Conservation (phyloP, 92 coral and sea anemone genomes). For the Metridium senile region DNA sequence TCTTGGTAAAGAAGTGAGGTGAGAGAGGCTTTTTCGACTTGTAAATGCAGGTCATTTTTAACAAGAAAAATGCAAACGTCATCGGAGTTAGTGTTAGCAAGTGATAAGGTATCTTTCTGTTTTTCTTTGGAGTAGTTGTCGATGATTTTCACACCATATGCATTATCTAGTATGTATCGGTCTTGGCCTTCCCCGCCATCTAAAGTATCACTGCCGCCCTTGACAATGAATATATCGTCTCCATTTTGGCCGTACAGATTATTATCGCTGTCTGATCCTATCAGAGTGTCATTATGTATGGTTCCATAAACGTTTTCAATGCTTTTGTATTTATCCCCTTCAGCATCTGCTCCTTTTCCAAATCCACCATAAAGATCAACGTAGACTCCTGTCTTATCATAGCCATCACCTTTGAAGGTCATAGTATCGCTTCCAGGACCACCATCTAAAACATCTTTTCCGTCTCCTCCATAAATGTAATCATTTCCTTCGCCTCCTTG, state of each 20-base stretch:
- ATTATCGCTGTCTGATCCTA: constrained; percentile 51
- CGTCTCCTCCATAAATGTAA: constrained; percentile 50
- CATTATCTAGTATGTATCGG: constrained; percentile 34
- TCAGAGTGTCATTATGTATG: constrained; percentile 40
- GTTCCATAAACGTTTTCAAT: constrained; percentile 62
- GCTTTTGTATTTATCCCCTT: constrained; percentile 39
- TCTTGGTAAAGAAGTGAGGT: constrained; percentile 36
- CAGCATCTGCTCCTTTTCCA: constrained; percentile 60
- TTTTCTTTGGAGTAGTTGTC: constrained; percentile 62
- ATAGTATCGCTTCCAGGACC: constrained; percentile 53
- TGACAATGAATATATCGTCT: constrained; percentile 23
- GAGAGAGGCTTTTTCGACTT: constrained; percentile 10
- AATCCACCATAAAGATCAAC: constrained; percentile 38
- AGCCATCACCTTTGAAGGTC: constrained; percentile 52
- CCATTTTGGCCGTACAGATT: constrained; percentile 38
- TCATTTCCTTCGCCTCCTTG: constrained; percentile 40
- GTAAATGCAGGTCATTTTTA: constrained; percentile 48
- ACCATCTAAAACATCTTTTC: constrained; percentile 37
- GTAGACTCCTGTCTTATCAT: constrained; percentile 17
- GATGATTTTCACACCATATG: constrained; percentile 46
- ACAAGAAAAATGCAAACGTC: constrained; percentile 47
- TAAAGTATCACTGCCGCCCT: constrained; percentile 49
- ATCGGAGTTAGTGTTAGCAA: constrained; percentile 35
- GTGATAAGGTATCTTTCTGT: constrained; percentile 45
- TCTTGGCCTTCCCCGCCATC: constrained; percentile 59